Percentiles rank a stretch among this genome's conserved stretches.
These are phyloP conservation scores for Drosophila pectinifera DNA, from an alignment of 1,140 invertebrate species.

Conservation along the genomic window DNA sequence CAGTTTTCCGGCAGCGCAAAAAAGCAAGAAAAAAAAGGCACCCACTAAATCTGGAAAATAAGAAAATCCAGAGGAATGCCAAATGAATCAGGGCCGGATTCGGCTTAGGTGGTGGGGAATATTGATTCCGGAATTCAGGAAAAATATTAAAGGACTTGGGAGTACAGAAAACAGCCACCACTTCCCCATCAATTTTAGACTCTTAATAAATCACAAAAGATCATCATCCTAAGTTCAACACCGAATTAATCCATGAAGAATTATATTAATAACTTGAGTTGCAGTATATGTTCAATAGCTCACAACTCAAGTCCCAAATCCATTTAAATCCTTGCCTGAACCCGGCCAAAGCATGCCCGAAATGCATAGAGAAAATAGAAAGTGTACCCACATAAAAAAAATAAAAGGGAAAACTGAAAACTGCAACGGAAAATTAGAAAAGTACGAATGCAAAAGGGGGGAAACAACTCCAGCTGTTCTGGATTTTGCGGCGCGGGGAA, in stretches of 20 bases:
- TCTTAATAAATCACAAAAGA: too few relatives aligned
- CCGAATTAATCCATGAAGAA: background rate
- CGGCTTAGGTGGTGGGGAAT: background rate
- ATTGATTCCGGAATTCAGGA: background rate
- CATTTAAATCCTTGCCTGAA: slow-evolving; percentile 13
- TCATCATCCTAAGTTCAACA: too few relatives aligned
- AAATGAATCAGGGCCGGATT: slow-evolving; percentile 27
- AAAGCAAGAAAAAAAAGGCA: slow-evolving; percentile 5
- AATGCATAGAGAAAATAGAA: slow-evolving; percentile 16
- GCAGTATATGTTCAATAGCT: background rate
- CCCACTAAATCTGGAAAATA: slow-evolving; percentile 39
- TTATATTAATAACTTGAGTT: background rate
- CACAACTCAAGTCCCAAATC: background rate
- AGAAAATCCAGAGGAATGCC: slow-evolving; percentile 20
- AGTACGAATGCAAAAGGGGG: slow-evolving; percentile 1
- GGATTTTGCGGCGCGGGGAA: slow-evolving; percentile 20
- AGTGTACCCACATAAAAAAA: background rate
- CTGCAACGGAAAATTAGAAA: slow-evolving; percentile 56
- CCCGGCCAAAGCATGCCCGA: background rate
- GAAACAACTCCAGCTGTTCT: slow-evolving; percentile 10
- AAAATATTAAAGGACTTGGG: background rate
- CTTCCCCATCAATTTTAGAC: too few relatives aligned
- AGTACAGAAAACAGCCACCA: too few relatives aligned
- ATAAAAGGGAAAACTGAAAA: slow-evolving; percentile 34
- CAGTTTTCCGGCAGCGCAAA: slow-evolving; percentile 27